Evolutionary conservation across 1,140 invertebrate genomes (phyloP), one percentile per base, ranked within the genome.

Genomic region (Drosophila busckii): DNA sequence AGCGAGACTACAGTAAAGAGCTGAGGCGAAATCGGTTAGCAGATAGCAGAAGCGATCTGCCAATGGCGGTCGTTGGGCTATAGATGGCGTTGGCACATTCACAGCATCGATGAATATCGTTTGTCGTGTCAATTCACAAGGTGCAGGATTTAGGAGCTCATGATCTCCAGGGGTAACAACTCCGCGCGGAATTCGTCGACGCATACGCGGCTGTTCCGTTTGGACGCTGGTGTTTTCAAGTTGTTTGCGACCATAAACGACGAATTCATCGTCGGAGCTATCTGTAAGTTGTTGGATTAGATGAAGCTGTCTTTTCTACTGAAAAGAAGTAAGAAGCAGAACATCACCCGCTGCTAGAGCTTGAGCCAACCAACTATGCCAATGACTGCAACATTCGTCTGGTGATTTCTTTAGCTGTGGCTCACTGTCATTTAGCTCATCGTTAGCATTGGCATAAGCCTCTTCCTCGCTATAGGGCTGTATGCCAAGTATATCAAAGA

Each of bases 1-100:
- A 34, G 76, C 76, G 13, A 82, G 65, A 62, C 75, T 83, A 44
- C 76, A 83, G 16, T 82, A 82, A 4, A 82, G 49, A 0, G 75
- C 75, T 29, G 75, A 82, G 0, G 75, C 75, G 26, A 82, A 82
- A 20, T 82, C 75, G 13, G 75, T 75, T 25, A 82, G 40, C 70
- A 83, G 83, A 44, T 82, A 82, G 65, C 75, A 82, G 25, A 83
- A 82, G 0, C 75, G 65, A 60, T 82, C 75, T 6, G 61, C 46
- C 15, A 82, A 10, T 0, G 75, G 75, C 0, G 69, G 28, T 2
- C 75, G 65, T 2, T 4, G 32, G 5, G 53, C 8, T 0, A 49
- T 4, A 15, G 23, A 32, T 1, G 76, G 69, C 4, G 58, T 19
- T 1, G 65, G 56, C 2, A 31, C 23, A n/a, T 55, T 12, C 1